Percentiles rank a stretch among this genome's conserved stretches.
These are phyloP conservation scores for Trissolcus basalis DNA, from an alignment of 1,140 invertebrate genomes.

Conservation along the genomic window DNA sequence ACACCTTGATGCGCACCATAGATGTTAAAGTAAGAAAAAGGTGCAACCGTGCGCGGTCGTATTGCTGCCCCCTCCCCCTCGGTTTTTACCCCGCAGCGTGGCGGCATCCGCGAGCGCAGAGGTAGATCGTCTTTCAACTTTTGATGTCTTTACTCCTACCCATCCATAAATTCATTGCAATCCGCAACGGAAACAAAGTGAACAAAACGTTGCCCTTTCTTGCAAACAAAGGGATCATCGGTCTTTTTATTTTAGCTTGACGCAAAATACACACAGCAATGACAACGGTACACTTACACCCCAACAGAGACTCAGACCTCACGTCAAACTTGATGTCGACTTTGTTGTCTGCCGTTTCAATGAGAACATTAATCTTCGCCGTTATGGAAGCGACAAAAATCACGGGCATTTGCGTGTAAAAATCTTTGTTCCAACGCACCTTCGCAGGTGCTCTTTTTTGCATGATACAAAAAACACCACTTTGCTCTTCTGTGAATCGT, in stretches of 20 bases:
- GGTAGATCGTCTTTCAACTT: conserved; percentile 59
- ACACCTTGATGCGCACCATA: conserved; percentile 49
- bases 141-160: conserved; percentile 56
- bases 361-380: conserved; percentile 31
- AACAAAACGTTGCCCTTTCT: conserved; percentile 39
- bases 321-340: conserved; percentile 38
- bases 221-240: conserved; percentile 50
- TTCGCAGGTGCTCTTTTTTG: not conserved
- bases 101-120: conserved; percentile 38
- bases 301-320: conserved; percentile 17
- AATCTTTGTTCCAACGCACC: conserved; percentile 15
- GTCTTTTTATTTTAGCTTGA: conserved; percentile 25
- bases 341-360: conserved; percentile 32
- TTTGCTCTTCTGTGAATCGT: no score
- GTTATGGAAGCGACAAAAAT: conserved; percentile 34
- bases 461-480: no score
- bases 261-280: conserved; percentile 39
- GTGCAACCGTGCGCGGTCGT: conserved; percentile 28
- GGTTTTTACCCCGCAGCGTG: conserved; percentile 21
- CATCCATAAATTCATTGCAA: conserved; percentile 58
- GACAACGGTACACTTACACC: conserved; percentile 44
- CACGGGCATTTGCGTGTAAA: conserved; percentile 19
- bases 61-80: conserved; percentile 10
- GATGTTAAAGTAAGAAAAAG: conserved; percentile 47
- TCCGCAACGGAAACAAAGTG: conserved; percentile 36